Conservation (phyloP, 2,113 vertebrate species). For the Rhinopomastus cyanomelas region DNA sequence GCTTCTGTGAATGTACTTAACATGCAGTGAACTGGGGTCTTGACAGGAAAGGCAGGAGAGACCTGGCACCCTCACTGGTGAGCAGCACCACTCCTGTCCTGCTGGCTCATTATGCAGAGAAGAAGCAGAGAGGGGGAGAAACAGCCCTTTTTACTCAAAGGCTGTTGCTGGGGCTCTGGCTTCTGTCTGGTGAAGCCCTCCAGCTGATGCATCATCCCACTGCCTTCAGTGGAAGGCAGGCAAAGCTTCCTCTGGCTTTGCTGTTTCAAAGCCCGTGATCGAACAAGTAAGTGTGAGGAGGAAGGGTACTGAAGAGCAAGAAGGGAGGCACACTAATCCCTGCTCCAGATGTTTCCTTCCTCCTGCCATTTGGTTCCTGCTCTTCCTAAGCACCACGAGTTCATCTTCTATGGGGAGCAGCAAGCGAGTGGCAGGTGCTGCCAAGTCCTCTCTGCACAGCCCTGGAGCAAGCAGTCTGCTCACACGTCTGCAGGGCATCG, state of each 20-base stretch:
- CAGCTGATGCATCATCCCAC: accelerated
- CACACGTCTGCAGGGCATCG: neutral
- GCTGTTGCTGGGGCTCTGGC: neutral
- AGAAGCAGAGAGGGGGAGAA: neutral
- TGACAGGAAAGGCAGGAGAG: neutral
- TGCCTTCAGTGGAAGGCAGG: neutral
- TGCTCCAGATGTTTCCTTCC: conserved; percentile 32
- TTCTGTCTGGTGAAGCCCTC: neutral
- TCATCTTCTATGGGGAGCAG: neutral
- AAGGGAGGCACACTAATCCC: neutral
- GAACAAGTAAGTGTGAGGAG: neutral
- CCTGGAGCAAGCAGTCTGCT: conserved; percentile 1
- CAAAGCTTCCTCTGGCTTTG: neutral
- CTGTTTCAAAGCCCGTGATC: neutral
- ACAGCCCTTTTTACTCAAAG: neutral
- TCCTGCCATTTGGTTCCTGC: conserved; percentile 1
- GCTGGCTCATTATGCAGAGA: accelerated
- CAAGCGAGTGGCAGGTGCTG: conserved; percentile 2
- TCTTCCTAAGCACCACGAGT: neutral
- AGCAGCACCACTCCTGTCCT: neutral
- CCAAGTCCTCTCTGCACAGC: neutral
- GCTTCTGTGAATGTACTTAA: neutral
- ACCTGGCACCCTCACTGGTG: neutral
- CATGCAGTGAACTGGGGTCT: neutral
- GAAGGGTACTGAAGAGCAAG: neutral